Base-by-base conservation (phyloP, 2,888 invertebrate genomes). In the Tiliacea aurago region DNA sequence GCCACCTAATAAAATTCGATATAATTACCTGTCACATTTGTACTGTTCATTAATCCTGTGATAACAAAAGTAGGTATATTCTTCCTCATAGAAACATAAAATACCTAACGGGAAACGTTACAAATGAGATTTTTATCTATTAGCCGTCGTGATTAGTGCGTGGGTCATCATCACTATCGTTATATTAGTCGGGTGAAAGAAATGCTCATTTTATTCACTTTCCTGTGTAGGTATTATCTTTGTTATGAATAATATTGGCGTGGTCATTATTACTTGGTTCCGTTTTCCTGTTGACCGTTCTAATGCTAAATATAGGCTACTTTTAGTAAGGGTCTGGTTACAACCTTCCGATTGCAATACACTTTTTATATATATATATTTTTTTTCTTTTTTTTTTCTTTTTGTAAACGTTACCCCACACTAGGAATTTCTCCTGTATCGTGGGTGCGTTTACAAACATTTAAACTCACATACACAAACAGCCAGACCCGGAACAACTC, bases 101-200 rank as follows among this genome's bases (percentile, higher is more conserved):
- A 47, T 37, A 5, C 0, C 11, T 11, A 9, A 69, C 51, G 41
- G 53, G 53, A 51, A 69, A 13, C 4, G 41, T 49, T 23, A 70
- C 63, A 15, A 81, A 68, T 28, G 61, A 53, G 47, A 70, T 58
- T 28, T 65, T 62, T 65, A 67, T 83, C 67, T 55, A 76, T 63
- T 59, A 67, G 64, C 53, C 10, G 51, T 9, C 47, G 41, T 78
- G n/a, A 67, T 71, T 71, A 61, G 45, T 71, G 18, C 55, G 55
- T 45, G 69, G 20, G 33, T 65, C 74, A 81, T 81, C 73, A 83
- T 83, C 84, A 80, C 83, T 83, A 80, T 45, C 59, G 63, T 70
- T 47, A 77, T 65, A 63, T 49, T 58, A 70, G 58, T n/a, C 0
- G 66, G 15, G n/a, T 73, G 58, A 83, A 81, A 64, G 69, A 79